Percentiles rank a stretch among this genome's conserved stretches.
Evolutionary conservation across 2,888 invertebrate species (phyloP).

Genomic region (Pristionchus fissidentatus): DNA sequence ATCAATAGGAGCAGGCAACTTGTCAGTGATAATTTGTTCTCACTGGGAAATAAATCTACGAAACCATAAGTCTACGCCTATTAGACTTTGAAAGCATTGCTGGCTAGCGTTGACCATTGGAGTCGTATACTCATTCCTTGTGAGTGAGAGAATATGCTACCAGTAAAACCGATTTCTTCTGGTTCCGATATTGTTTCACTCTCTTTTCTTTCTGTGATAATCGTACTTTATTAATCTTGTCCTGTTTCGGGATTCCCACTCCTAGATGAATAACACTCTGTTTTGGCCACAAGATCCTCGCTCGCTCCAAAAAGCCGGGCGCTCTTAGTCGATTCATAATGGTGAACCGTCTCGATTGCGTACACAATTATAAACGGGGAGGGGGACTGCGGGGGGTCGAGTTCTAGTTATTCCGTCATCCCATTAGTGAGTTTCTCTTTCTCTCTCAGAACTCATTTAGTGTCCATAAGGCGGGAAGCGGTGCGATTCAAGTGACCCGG

Average conservation of each 20-base stretch:
- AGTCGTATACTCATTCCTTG: too few relatives aligned
- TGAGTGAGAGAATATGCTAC: too few relatives aligned
- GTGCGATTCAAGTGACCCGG: neutral
- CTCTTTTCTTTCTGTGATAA: neutral
- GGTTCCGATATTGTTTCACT: neutral
- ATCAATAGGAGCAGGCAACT: too few relatives aligned
- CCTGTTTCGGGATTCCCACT: too few relatives aligned
- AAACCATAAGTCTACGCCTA: too few relatives aligned
- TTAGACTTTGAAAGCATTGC: too few relatives aligned
- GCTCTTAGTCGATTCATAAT: neutral
- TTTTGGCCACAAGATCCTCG: slow-evolving; percentile 9
- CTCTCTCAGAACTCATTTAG: neutral
- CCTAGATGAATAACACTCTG: slow-evolving; percentile 1
- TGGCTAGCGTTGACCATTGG: too few relatives aligned
- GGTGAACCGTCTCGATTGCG: slow-evolving; percentile 8
- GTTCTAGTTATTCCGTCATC: slow-evolving; percentile 43
- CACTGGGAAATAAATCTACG: too few relatives aligned
- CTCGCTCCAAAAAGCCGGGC: neutral
- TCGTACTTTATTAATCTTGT: too few relatives aligned
- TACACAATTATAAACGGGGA: neutral
- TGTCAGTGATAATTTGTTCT: too few relatives aligned
- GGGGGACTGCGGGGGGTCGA: neutral
- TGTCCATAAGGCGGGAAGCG: too few relatives aligned
- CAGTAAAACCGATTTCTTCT: neutral
- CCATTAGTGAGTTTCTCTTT: neutral